Base-by-base conservation (phyloP, 2,888 invertebrate genomes). In the Brachyptera risi region DNA sequence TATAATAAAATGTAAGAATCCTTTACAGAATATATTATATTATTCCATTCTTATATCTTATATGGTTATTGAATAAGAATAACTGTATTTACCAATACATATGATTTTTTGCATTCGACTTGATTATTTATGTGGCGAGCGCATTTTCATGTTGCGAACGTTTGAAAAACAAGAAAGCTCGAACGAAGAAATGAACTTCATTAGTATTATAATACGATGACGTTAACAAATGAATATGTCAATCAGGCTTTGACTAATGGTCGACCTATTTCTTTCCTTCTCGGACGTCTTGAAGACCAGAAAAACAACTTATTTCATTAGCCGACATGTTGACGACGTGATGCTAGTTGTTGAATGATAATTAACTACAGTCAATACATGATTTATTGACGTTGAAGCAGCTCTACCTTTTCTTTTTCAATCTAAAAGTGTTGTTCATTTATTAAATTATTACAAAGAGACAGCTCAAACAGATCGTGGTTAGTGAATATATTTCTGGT, bases 221-320 rank as follows among this genome's bases (percentile, higher is more conserved):
- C 31, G 44, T 19, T 15, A 44, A 44, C 15, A 15, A 19, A 44
- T 44, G 44, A 44, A 44, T 19, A 44, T 17, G 44, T 44, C 44
- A 44, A 44, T 44, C 44, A 44, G 3, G 44, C 11, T 44, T 44
- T 44, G 47, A 24, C 47, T 47, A 47, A 47, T 47, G 47, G n/a
- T 23, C 47, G 47, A 24, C 47, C 47, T 24, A 47, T 47, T 47
- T 47, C 47, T 47, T 47, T 47, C 23, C 24, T 5, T 7, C 31
- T 31, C 11, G 5, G 31, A n/a, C n/a, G n/a, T n/a, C n/a, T n/a
- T n/a, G n/a, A n/a, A n/a, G n/a, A n/a, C n/a, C n/a, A n/a, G n/a
- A n/a, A n/a, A n/a, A n/a, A n/a, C n/a, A n/a, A n/a, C n/a, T n/a
- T n/a, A n/a, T n/a, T n/a, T n/a, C n/a, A n/a, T n/a, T n/a, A n/a